phyloP scores from a whole-genome alignment of 2,113 vertebrate genomes.

The Progne subis region DNA sequence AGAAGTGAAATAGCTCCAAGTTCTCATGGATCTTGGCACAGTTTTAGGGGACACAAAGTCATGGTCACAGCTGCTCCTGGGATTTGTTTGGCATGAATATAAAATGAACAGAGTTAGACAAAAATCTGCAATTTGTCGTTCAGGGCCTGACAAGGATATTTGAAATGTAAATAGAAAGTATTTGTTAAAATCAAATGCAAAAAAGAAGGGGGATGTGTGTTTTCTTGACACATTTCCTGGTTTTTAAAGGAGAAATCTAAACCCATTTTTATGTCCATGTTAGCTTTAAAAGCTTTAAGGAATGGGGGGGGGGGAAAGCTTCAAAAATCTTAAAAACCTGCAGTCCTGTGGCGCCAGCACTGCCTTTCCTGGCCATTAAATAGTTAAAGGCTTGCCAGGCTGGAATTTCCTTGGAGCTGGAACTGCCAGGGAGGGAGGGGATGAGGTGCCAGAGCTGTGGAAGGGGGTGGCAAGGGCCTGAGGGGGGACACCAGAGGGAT shows the following conservation, averaged over 20 bases:
- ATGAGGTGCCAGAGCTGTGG: neutral
- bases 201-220: neutral
- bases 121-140: neutral
- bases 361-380: neutral
- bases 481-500: too few relatives aligned
- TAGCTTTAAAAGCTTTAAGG: neutral
- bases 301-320: accelerated
- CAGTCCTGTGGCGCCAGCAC: neutral
- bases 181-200: neutral
- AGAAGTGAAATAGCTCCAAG: neutral
- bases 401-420: neutral
- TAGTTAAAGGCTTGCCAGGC: neutral
- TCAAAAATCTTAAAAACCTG: neutral
- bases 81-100: neutral
- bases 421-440: neutral
- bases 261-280: neutral
- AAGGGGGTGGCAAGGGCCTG: neutral
- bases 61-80: neutral
- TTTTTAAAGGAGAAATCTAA: neutral
- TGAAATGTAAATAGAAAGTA: neutral
- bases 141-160: neutral
- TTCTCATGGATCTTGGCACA: neutral
- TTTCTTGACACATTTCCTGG: neutral
- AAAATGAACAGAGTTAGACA: neutral
- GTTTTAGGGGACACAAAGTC: neutral